Conservation (phyloP, 2,113 vertebrate genomes). For the Oreotrochilus melanogaster region DNA sequence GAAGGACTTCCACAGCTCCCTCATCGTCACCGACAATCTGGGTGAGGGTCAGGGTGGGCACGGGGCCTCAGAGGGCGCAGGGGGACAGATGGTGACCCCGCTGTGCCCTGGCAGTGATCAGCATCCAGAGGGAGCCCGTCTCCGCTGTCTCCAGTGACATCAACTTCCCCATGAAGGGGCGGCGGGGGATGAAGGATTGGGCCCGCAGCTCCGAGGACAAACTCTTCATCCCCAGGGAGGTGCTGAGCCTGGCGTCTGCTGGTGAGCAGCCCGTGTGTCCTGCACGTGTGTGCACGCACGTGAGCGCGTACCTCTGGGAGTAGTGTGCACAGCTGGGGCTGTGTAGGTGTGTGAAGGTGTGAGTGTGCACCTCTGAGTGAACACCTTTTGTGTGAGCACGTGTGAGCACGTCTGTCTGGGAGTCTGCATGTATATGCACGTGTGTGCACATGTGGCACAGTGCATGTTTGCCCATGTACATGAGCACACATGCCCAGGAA, state of each 20-base stretch:
- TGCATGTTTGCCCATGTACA: neutral
- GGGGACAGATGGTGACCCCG: neutral
- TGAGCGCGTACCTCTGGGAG: too few relatives aligned
- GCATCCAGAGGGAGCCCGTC: constrained; percentile 94
- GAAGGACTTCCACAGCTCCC: constrained; percentile 96
- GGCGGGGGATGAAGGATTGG: constrained; percentile 99
- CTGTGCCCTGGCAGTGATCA: constrained; percentile 85
- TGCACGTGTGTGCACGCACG: too few relatives aligned
- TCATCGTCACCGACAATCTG: constrained; percentile 95
- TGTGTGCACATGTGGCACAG: neutral
- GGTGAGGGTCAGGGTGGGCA: constrained; percentile 68
- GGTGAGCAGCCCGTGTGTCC: constrained; percentile 69
- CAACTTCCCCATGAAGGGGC: constrained; percentile 96
- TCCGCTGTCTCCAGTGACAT: constrained; percentile 97
- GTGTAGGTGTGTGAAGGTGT: neutral
- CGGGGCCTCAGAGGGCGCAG: rapidly evolving
- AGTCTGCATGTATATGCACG: rapidly evolving
- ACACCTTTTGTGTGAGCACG: neutral
- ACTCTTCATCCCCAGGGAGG: constrained; percentile 96
- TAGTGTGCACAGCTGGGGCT: neutral
- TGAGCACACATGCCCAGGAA: rapidly evolving
- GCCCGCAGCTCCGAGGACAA: constrained; percentile 95
- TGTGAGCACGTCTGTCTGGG: too few relatives aligned
- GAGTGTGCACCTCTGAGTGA: neutral
- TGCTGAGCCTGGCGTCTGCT: constrained; percentile 88